Conservation (phyloP, 2,888 invertebrate species). For the Heliconius ethilla region DNA sequence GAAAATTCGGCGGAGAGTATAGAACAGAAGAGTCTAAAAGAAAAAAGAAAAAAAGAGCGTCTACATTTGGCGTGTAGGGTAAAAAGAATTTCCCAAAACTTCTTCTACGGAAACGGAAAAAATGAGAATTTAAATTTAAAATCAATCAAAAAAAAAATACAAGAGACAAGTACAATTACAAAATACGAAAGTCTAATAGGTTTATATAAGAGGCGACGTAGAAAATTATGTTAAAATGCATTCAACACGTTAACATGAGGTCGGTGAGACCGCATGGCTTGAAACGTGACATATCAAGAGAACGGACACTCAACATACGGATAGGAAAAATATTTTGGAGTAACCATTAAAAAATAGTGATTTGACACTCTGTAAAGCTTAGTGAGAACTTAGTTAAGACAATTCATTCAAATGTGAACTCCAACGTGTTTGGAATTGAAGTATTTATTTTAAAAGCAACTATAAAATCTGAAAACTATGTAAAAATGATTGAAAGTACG, state of each 20-base stretch:
- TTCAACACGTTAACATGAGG: constrained; percentile 28
- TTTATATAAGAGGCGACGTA: constrained; percentile 24
- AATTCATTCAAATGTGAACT: background rate
- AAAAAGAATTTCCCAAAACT: background rate
- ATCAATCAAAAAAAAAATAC: background rate
- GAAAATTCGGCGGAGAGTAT: too few species aligned
- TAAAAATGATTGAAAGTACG: too few species aligned
- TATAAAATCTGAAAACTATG: too few species aligned
- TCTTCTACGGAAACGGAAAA: background rate
- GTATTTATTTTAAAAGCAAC: too few species aligned
- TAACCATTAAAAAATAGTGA: background rate
- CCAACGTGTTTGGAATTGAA: too few species aligned
- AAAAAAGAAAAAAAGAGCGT: too few species aligned
- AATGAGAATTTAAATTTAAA: background rate
- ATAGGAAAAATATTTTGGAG: background rate
- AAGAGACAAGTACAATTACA: background rate
- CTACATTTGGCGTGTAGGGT: too few species aligned
- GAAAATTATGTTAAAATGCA: constrained; percentile 32
- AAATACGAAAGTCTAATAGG: constrained; percentile 23
- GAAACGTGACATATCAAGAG: constrained; percentile 31
- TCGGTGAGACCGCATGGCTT: constrained; percentile 23
- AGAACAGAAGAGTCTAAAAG: too few species aligned
- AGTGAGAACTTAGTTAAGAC: background rate
- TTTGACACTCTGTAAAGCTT: background rate
- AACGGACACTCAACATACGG: constrained; percentile 13